phyloP scores from a whole-genome alignment of 2,888 invertebrate genomes.

The Spilarctia lutea region DNA sequence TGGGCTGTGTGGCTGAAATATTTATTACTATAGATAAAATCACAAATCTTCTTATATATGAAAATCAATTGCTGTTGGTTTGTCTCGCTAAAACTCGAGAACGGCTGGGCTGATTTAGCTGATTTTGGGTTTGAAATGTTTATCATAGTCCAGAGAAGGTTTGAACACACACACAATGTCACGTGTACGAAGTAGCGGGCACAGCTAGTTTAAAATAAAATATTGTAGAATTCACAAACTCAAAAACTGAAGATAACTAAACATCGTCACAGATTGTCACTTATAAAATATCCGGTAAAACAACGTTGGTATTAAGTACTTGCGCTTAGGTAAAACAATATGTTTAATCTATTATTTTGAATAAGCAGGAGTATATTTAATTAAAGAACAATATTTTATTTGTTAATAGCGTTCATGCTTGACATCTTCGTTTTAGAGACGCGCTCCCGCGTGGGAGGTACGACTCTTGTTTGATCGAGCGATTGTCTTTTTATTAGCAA shows the following conservation, averaged over 20 bases:
- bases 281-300: background rate
- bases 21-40: conserved; percentile 17
- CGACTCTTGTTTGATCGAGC: conserved; percentile 66
- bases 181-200: too few species aligned
- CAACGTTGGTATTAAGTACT: background rate
- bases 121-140: too few species aligned
- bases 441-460: conserved; percentile 52
- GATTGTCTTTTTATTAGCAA: conserved; percentile 73
- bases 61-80: too few species aligned
- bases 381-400: background rate
- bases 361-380: background rate
- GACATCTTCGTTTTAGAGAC: conserved; percentile 37
- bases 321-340: background rate
- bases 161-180: too few species aligned
- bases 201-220: background rate
- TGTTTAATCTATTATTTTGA: background rate
- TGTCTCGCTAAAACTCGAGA: too few species aligned
- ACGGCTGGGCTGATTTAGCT: too few species aligned
- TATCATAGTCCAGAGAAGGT: too few species aligned
- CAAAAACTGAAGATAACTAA: background rate
- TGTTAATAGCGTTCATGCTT: conserved; percentile 22
- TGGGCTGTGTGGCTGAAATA: conserved; percentile 37
- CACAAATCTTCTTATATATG: too few species aligned
- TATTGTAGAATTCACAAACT: background rate
- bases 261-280: background rate